Evolutionary conservation across 2,888 invertebrate genomes (phyloP).

Genomic region (Diaprepes abbreviatus): DNA sequence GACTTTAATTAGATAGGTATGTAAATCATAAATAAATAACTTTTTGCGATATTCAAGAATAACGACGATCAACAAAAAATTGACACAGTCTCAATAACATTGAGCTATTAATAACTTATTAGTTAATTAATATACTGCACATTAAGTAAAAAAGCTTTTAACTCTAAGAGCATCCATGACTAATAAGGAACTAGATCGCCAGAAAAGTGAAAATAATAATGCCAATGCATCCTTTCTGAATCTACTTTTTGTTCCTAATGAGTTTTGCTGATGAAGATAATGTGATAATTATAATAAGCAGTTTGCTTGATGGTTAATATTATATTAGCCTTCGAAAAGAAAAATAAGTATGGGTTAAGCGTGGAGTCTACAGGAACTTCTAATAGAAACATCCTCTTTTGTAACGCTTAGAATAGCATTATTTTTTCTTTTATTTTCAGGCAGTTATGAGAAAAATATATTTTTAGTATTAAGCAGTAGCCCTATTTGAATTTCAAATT

Average conservation of each 20-base stretch:
- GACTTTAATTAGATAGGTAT: no score
- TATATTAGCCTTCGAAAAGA: neutral
- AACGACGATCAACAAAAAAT: neutral
- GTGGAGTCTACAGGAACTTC: neutral
- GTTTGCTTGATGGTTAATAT: neutral
- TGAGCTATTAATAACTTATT: no score
- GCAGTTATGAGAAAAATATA: no score
- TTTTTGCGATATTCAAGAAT: no score
- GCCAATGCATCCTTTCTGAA: neutral
- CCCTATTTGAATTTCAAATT: no score
- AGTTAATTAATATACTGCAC: no score
- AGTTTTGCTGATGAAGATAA: neutral
- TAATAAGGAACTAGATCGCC: neutral
- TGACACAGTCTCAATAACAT: no score
- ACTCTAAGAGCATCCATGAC: no score
- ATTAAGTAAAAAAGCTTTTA: no score
- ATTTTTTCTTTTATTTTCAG: no score
- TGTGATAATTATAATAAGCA: conserved; percentile 12
- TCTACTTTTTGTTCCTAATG: neutral
- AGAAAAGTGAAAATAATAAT: conserved; percentile 7
- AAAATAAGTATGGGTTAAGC: neutral
- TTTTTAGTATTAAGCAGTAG: no score
- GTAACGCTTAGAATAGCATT: neutral
- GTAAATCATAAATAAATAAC: no score
- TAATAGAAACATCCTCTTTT: neutral